A percentile compares a stretch with the other conserved stretches of the same genome.
Conservation (phyloP, 2,797 vertebrate species). For the Poeciliopsis turneri region DNA sequence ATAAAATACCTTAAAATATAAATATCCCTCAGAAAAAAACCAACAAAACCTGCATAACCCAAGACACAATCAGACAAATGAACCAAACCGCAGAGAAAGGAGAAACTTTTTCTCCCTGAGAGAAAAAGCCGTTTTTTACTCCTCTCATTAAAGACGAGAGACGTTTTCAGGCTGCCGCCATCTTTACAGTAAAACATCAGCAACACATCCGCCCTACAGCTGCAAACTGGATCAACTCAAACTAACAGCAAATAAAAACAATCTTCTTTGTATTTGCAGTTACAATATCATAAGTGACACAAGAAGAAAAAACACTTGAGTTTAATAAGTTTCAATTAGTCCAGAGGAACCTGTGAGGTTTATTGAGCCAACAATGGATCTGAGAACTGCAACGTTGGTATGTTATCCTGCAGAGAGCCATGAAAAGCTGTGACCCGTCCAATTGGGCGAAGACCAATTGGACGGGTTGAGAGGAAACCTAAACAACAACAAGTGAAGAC, state of each 20-base stretch:
- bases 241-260: not conserved
- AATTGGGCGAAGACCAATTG: too few relatives aligned
- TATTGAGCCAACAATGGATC: not conserved
- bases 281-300: not conserved
- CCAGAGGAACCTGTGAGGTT: not conserved
- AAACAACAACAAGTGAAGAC: not conserved
- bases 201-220: not conserved
- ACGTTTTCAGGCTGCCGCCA: not conserved
- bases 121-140: not conserved
- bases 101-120: conserved; percentile 1
- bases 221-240: too few relatives aligned
- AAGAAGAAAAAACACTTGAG: not conserved
- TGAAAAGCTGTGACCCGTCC: not conserved
- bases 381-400: not conserved
- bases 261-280: not conserved
- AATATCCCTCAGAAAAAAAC: not conserved
- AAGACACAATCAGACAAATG: not conserved
- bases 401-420: not conserved
- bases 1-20: not conserved
- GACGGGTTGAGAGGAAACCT: not conserved
- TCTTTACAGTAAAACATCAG: not conserved
- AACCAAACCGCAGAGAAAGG: not conserved
- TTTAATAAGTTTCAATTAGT: not conserved
- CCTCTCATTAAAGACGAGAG: not conserved
- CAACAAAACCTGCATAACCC: not conserved